Evolutionary conservation across 1,140 invertebrate species (phyloP).

Genomic region (Bactericera cockerelli): DNA sequence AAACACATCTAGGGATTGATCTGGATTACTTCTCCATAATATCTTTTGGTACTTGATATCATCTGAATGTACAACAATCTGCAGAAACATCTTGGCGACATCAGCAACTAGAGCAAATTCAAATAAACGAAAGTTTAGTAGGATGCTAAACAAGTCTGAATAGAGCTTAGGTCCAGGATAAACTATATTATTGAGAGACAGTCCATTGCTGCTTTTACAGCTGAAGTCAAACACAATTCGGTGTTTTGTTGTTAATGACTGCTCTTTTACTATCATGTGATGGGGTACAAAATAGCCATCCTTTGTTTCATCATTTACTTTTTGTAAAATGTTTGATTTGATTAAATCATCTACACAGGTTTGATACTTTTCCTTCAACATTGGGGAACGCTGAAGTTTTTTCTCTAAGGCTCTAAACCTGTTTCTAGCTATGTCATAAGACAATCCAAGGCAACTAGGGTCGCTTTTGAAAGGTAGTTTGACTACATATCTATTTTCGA

Average conservation of each 20-base stretch:
- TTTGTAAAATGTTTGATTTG: background rate
- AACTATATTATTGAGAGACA: constrained; percentile 17
- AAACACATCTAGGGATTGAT: background rate
- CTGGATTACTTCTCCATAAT: background rate
- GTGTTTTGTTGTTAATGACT: constrained; percentile 13
- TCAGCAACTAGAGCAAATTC: background rate
- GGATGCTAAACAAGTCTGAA: constrained; percentile 19
- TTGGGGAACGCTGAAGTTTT: background rate
- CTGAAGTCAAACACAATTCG: constrained; percentile 18
- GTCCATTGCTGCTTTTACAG: constrained; percentile 6
- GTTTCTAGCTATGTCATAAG: background rate
- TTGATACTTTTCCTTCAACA: background rate
- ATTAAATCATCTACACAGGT: background rate
- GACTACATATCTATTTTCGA: background rate
- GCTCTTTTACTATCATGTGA: constrained; percentile 14
- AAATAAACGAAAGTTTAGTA: constrained; percentile 11
- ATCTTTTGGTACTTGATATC: background rate
- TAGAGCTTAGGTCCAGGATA: constrained; percentile 20
- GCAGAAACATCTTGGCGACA: constrained; percentile 1
- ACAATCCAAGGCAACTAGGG: background rate
- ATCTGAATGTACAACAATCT: background rate
- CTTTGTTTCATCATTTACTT: background rate
- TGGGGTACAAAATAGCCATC: constrained; percentile 17
- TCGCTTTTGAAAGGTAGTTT: background rate
- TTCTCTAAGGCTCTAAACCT: background rate